Percentiles rank a stretch among this genome's conserved stretches.
Evolutionary conservation across 2,888 invertebrate genomes (phyloP).

Genomic region (Reticulitermes lucifugus): DNA sequence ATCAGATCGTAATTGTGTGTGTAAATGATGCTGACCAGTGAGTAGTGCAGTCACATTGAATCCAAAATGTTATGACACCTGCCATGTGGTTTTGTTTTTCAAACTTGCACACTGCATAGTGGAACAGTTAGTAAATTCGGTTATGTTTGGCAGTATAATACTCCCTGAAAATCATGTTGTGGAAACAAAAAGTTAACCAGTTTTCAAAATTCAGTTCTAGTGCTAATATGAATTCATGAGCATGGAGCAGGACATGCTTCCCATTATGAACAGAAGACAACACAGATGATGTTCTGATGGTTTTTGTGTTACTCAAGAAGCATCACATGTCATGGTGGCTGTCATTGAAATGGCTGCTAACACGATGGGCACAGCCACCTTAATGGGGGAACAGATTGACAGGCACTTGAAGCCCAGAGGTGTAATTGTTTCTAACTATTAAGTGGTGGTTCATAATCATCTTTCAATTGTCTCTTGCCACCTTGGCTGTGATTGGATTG

Average conservation of each 20-base stretch:
- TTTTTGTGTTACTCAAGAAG: not conserved
- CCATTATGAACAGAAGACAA: not conserved
- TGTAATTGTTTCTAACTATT: no score
- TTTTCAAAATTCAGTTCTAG: not conserved
- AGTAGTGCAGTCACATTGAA: constrained; percentile 6
- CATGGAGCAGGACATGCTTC: not conserved
- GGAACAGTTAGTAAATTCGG: not conserved
- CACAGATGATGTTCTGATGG: not conserved
- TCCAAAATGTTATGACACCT: constrained; percentile 36
- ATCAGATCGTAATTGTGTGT: constrained; percentile 28
- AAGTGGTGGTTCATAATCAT: no score
- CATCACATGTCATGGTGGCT: not conserved
- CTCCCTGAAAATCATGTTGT: not conserved
- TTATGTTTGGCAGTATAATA: not conserved
- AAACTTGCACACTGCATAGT: not conserved
- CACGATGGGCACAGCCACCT: no score
- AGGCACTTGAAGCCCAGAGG: no score
- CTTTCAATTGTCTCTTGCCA: no score
- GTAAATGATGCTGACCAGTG: constrained; percentile 23
- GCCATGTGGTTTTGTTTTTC: not conserved
- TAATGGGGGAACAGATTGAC: no score
- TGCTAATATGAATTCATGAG: not conserved
- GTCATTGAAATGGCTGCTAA: no score
- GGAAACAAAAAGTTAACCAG: not conserved
- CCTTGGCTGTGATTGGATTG: no score